Evolutionary conservation across 1,140 invertebrate genomes (phyloP), one percentile per base, ranked within the genome.

Genomic region (Penaeus indicus): DNA sequence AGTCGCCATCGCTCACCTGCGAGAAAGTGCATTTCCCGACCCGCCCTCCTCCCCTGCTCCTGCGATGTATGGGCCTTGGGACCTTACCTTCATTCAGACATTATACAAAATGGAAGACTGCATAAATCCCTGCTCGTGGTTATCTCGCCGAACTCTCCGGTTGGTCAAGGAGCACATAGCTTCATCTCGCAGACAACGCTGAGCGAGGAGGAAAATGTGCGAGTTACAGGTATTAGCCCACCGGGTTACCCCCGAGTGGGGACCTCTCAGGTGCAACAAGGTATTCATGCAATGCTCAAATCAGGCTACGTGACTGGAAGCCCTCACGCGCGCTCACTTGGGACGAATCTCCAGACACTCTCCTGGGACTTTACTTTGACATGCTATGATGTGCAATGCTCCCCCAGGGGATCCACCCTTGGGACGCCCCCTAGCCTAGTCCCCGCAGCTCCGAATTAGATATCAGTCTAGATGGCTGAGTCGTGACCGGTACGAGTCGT

Each of bases 401-500:
- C 72, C 72, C 25, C 72, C 42, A 63, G 38, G 3, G 82, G 18
- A 32, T 18, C 63, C 27, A 67, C 63, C 62, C 62, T 47, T 16
- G 8, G 47, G 67, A 27, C 63, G 25, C 42, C 42, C 67, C 82
- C 63, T 32, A 38, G 63, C 27, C 7, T 42, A 63, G 42, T 21
- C 62, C 82, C 38, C 27, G 27, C 63, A 47, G n/a, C 64, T 27
- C 86, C 75, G 80, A 78, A 88, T 62, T 75, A 83, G 80, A 83
- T 83, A 88, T 88, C 60, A 47, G 80, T 83, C 79, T 88, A 21
- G 79, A 75, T 82, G 80, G 63, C 80, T 54, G 19, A 38, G 80
- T 88, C 86, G 86, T 88, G 86, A 88, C 86, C 25, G 54, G 47
- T 2, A 22, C n/a, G 11, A 32, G 79, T 83, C 86, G 86, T 88